Conservation (phyloP, 2,888 invertebrate genomes). For the Hetaerina titia region DNA sequence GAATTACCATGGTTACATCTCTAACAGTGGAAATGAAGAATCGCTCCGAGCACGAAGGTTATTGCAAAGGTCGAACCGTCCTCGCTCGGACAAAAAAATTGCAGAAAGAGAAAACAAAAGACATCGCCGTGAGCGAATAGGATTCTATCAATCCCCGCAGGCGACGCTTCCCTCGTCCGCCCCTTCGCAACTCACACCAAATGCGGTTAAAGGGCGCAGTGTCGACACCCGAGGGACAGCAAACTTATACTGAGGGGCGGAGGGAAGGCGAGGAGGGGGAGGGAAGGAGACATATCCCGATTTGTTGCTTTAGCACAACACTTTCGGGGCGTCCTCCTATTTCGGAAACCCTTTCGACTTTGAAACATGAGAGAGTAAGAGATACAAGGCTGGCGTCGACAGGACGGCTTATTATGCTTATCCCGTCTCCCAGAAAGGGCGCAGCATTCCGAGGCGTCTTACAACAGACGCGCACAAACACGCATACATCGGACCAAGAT, state of each 20-base stretch:
- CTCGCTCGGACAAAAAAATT: not conserved
- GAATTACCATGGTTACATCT: too few relatives aligned
- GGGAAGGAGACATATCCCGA: not conserved
- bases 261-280: not conserved
- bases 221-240: constrained; percentile 4
- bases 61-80: not conserved
- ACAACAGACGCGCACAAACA: not conserved
- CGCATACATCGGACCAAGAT: not conserved
- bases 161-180: not conserved
- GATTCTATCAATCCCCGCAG: not conserved
- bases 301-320: not conserved
- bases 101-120: not conserved
- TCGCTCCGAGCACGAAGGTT: too few relatives aligned
- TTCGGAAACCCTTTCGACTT: not conserved
- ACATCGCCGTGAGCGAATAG: not conserved
- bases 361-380: not conserved
- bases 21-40: too few relatives aligned
- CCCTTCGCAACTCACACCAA: not conserved
- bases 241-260: not conserved
- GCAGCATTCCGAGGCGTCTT: not conserved
- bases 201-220: not conserved
- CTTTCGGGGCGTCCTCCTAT: not conserved
- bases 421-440: not conserved
- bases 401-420: not conserved
- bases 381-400: constrained; percentile 2